Percentiles rank a stretch among this genome's conserved stretches.
Conservation (phyloP, 2,113 vertebrate species). For the Ammodytes dubius region DNA sequence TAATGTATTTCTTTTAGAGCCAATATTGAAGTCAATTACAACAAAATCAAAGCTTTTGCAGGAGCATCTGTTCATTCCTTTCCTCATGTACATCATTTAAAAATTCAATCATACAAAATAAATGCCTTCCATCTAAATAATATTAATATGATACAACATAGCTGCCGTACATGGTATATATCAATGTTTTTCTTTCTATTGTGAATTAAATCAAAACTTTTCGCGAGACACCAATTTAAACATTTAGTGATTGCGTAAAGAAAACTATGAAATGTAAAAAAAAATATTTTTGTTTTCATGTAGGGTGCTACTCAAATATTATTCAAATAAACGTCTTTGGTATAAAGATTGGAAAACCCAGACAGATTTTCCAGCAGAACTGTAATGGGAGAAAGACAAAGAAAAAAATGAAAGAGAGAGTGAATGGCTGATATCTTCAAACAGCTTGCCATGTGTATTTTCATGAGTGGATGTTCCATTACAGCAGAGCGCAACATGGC, state of each 20-base stretch:
- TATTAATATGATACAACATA: background rate
- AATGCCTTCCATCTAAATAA: background rate
- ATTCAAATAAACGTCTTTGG: slow-evolving; percentile 45
- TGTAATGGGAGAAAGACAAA: slow-evolving; percentile 27
- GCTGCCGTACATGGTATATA: background rate
- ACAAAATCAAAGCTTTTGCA: background rate
- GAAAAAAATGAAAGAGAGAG: slow-evolving; percentile 2
- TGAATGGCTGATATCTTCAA: slow-evolving; percentile 68
- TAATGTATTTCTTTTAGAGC: background rate
- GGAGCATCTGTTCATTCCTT: background rate
- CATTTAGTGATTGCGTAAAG: background rate
- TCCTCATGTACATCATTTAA: background rate
- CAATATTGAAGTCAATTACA: background rate
- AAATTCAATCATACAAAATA: background rate
- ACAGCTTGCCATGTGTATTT: slow-evolving; percentile 71
- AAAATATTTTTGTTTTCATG: slow-evolving; percentile 13
- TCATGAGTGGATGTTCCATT: slow-evolving; percentile 75
- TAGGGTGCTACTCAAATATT: slow-evolving; percentile 25
- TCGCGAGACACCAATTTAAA: background rate
- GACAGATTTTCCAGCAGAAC: slow-evolving; percentile 50
- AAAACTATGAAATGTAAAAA: background rate
- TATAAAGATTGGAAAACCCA: slow-evolving; percentile 42
- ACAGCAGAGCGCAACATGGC: slow-evolving; percentile 72
- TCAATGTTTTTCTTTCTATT: background rate
- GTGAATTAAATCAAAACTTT: background rate